Conservation (phyloP, 2,797 vertebrate species). For the Phrynocephalus guinanensis region DNA sequence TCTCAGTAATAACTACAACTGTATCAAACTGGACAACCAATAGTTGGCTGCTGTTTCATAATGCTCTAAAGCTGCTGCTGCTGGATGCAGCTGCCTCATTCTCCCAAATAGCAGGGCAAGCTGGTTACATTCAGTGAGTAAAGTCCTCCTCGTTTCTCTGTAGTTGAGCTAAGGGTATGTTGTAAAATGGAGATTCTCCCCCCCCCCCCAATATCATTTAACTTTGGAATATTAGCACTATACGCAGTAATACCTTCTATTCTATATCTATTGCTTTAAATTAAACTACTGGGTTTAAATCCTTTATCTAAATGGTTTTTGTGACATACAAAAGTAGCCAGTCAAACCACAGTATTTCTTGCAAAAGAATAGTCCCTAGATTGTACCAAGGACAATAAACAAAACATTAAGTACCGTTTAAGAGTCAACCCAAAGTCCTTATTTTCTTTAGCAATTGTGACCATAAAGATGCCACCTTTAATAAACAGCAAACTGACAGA, state of each 20-base stretch:
- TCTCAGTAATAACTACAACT: too few relatives aligned
- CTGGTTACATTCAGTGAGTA: too few relatives aligned
- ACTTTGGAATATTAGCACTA: background rate
- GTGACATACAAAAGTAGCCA: background rate
- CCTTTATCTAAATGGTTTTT: background rate
- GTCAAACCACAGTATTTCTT: background rate
- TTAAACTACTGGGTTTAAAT: background rate
- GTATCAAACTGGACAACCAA: too few relatives aligned
- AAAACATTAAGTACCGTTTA: background rate
- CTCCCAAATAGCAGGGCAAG: too few relatives aligned
- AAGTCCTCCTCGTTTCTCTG: too few relatives aligned
- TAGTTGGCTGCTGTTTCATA: too few relatives aligned
- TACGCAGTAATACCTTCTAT: background rate
- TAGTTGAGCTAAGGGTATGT: too few relatives aligned
- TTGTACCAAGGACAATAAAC: conserved; percentile 21
- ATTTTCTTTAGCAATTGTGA: background rate
- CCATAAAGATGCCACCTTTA: conserved; percentile 1
- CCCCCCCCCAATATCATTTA: background rate
- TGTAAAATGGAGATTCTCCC: too few relatives aligned
- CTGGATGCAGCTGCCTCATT: too few relatives aligned
- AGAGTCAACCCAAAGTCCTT: background rate
- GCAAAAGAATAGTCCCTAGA: background rate
- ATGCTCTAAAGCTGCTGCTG: too few relatives aligned
- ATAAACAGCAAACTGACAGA: conserved; percentile 1
- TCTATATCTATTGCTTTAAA: background rate